Evolutionary conservation across 2,113 vertebrate genomes (phyloP), one percentile per base, ranked within the genome.

Genomic region (Todiramphus chloris): DNA sequence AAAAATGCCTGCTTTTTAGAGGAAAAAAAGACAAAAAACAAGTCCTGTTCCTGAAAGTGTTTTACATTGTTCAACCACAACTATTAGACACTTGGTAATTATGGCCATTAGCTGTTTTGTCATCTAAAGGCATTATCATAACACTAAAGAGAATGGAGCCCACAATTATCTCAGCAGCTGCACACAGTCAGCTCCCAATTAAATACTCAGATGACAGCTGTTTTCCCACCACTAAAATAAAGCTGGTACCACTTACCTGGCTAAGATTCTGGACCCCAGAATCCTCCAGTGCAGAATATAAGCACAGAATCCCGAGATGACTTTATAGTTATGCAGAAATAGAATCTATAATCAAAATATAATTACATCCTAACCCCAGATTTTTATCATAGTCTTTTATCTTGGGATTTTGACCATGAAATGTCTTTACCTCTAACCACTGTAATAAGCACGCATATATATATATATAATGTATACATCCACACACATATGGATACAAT

Each of bases 141-240:
- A 79, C 0, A 0, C 44, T 89, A 69, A 75, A 44, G 69, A 92
- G 64, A 92, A 83, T 2, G 9, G 39, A 91, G 74, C 77, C 87
- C 83, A 68, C 84, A 87, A 95, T 95, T 95, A 94, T 23, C 66
- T 72, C 74, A 68, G 43, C 81, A 93, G 77, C 56, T 79, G 64
- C 48, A 87, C 53, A 82, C 21, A 77, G 33, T 93, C 95, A 95
- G 74, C 74, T 94, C 75, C 63, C n/a, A 83, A 44, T 87, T 87
- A 94, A 72, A 51, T 51, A 37, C n/a, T 72, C 46, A 80, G 48
- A 27, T 48, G n/a, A 59, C 70, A 86, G 43, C 81, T 60, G 33
- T 56, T 96, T 85, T 43, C 72, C 76, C 44, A 44, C 60, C 31
- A 69, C 46, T 86, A 51, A 88, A 83, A 63, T 31, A 48, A 81